Percentiles rank a stretch among this genome's conserved stretches.
Evolutionary conservation across 1,140 invertebrate genomes (phyloP).

Genomic region (Saccostrea glomerata): DNA sequence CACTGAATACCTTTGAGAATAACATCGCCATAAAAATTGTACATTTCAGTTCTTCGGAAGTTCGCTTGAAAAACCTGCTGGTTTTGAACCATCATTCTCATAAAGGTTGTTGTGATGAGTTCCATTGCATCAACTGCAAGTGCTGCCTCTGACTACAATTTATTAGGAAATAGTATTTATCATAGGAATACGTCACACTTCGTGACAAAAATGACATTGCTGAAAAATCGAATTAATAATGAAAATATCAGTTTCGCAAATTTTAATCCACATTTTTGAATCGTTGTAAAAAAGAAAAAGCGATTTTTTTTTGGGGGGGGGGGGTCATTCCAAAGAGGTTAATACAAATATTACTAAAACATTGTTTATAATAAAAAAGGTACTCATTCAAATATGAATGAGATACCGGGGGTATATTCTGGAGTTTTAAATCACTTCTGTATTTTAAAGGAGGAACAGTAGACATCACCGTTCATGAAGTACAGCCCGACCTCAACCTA

Average conservation of each 20-base stretch:
- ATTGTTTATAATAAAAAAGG: too few relatives aligned
- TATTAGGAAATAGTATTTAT: not conserved
- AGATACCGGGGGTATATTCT: too few relatives aligned
- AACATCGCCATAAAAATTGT: constrained; percentile 69
- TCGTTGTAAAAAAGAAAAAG: too few relatives aligned
- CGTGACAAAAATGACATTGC: too few relatives aligned
- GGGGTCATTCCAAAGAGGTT: too few relatives aligned
- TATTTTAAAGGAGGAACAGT: constrained; percentile 57
- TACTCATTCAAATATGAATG: too few relatives aligned
- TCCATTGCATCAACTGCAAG: constrained; percentile 72
- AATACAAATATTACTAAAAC: too few relatives aligned
- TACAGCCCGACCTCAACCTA: constrained; percentile 27
- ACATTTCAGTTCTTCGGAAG: constrained; percentile 72
- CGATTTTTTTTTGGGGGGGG: too few relatives aligned
- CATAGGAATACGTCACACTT: too few relatives aligned
- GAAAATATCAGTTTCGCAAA: too few relatives aligned
- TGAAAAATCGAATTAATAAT: too few relatives aligned
- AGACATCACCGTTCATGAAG: constrained; percentile 59
- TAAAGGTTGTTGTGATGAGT: constrained; percentile 67
- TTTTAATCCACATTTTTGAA: too few relatives aligned
- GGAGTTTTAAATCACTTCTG: not conserved
- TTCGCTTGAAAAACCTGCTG: constrained; percentile 68
- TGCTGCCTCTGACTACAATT: constrained; percentile 64
- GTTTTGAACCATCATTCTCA: constrained; percentile 66
- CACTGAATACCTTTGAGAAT: constrained; percentile 73